These are phyloP conservation scores for Xanthorhoe spadicearia DNA, from an alignment of 2,888 invertebrate species.

Conservation along the genomic window DNA sequence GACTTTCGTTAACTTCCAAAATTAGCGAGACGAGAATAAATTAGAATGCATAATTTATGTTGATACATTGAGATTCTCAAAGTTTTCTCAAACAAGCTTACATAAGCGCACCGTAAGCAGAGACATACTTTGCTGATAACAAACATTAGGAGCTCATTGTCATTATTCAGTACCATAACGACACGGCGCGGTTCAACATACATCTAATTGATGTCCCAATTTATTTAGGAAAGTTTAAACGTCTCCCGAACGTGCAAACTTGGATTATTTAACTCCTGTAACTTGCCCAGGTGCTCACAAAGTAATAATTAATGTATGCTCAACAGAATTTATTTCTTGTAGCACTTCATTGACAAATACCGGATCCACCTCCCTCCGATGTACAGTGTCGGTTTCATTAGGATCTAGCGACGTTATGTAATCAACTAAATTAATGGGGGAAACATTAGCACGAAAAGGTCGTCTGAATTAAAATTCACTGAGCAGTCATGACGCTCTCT, in stretches of 20 bases:
- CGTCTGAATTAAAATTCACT: conserved; percentile 48
- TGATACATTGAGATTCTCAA: conserved; percentile 15
- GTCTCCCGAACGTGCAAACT: conserved; percentile 58
- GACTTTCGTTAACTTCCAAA: not conserved
- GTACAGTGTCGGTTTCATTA: conserved; percentile 59
- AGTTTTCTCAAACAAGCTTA: conserved; percentile 16
- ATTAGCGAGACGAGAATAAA: conserved; percentile 10
- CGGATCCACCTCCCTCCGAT: conserved; percentile 45
- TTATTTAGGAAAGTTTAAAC: conserved; percentile 60
- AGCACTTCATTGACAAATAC: conserved; percentile 67
- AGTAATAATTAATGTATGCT: conserved; percentile 72
- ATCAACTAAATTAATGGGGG: conserved; percentile 66
- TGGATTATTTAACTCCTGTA: conserved; percentile 63
- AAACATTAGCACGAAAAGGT: conserved; percentile 51
- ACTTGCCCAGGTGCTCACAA: conserved; percentile 65
- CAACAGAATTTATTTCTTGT: conserved; percentile 62
- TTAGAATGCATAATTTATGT: conserved; percentile 15
- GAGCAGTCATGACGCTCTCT: conserved; percentile 42
- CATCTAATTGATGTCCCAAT: conserved; percentile 58
- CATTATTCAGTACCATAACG: conserved; percentile 42
- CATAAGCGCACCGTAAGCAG: conserved; percentile 11
- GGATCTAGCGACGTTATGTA: conserved; percentile 57
- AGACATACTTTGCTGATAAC: conserved; percentile 34
- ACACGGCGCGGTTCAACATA: conserved; percentile 46
- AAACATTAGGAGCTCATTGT: conserved; percentile 40